Conservation (phyloP, 2,113 vertebrate genomes). For the Carassius carassius region DNA sequence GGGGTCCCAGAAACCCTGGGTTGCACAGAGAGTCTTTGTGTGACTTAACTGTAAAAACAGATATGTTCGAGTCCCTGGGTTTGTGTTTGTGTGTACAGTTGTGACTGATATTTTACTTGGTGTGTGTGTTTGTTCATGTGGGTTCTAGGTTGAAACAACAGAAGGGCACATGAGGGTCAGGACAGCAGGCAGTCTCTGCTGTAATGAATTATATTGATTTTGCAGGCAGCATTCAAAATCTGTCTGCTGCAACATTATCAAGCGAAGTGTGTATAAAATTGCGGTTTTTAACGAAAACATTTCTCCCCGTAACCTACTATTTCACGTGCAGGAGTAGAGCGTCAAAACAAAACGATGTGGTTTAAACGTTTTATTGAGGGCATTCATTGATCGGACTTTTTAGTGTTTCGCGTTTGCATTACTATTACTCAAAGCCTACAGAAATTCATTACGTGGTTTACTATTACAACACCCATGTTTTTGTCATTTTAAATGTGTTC, state of each 20-base stretch:
- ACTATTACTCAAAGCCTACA: background rate
- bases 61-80: constrained; percentile 2
- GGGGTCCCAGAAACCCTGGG: constrained; percentile 57
- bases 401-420: constrained; percentile 2
- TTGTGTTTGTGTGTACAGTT: constrained; percentile 36
- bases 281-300: constrained; percentile 78
- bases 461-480: constrained; percentile 25
- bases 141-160: constrained; percentile 35
- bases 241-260: constrained; percentile 71
- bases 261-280: constrained; percentile 78
- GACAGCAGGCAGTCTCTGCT: constrained; percentile 69
- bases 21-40: constrained; percentile 50
- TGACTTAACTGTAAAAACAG: constrained; percentile 46
- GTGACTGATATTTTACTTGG: constrained; percentile 38
- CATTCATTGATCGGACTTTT: constrained; percentile 5
- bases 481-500: background rate
- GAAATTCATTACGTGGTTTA: background rate
- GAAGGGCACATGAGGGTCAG: constrained; percentile 66
- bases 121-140: constrained; percentile 20
- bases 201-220: constrained; percentile 84
- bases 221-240: constrained; percentile 56
- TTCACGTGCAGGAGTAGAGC: constrained; percentile 31
- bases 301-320: constrained; percentile 65
- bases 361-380: constrained; percentile 67
- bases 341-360: constrained; percentile 66